Base-by-base conservation (phyloP, 2,113 vertebrate species). In the Vicugna pacos region DNA sequence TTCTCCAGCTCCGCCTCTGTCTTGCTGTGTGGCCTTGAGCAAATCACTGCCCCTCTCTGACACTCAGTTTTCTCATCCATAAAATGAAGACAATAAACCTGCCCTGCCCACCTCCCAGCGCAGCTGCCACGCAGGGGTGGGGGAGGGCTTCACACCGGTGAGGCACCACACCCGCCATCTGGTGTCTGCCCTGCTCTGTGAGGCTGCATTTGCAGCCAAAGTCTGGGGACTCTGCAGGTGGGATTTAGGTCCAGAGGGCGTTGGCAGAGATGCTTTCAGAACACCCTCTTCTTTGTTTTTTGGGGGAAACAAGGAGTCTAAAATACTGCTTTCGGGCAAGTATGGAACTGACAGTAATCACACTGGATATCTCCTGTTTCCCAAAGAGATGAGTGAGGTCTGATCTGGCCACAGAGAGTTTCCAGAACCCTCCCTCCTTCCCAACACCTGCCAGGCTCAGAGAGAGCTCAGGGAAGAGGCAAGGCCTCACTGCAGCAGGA, bases 31-130 rank as follows among this genome's bases (percentile, higher is more conserved):
- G 64, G 54, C 76, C 80, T 75, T 81, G 65, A 96, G 58, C 42
- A 81, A 96, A 92, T 91, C 56, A 72, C 42, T 84, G 60, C 14
- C 28, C 14, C 26, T 72, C 77, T 95, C 58, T 35, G 81, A 85
- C 26, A 82, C 46, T 93, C 69, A 82, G 76, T 93, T 81, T 96
- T 75, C 73, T 89, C 32, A 64, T 30, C 42, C 54, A 70, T 62
- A 50, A 79, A 69, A 75, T 30, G 58, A 93, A 32, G 85, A 87
- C 32, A 50, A 46, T 85, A 67, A 81, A 72, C 54, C 46, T 1
- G 32, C 50, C 65, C 73, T 72, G 52, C 14, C 28, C 12, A 30
- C n/a, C 46, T 94, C 70, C 22, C 38, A 30, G 77, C 30, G 35
- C 64, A 80, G 42, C 58, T 46, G 24, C 38, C 13, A 13, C 6